Conservation (phyloP, 2,113 vertebrate genomes). For the Myrmophylax atrothorax region DNA sequence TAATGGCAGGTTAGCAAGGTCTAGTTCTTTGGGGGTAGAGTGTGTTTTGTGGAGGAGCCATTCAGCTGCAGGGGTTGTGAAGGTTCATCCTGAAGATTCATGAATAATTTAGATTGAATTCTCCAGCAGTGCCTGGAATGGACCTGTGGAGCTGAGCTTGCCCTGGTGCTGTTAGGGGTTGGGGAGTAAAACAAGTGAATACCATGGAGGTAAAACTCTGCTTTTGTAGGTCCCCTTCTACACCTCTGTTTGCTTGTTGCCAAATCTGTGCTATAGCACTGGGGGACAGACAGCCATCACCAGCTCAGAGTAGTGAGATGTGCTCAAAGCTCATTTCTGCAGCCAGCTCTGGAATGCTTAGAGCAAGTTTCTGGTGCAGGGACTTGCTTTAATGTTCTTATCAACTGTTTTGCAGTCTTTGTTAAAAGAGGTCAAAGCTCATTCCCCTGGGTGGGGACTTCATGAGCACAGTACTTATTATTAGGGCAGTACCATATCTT, state of each 20-base stretch:
- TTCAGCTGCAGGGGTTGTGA: background rate
- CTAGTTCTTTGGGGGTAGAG: background rate
- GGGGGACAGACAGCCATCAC: background rate
- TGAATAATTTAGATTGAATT: background rate
- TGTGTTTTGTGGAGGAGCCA: background rate
- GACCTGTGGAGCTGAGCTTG: background rate
- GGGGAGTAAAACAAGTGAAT: background rate
- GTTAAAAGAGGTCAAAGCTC: conserved; percentile 54
- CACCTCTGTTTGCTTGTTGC: background rate
- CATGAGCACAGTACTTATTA: conserved; percentile 35
- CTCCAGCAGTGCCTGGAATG: background rate
- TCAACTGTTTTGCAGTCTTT: conserved; percentile 46
- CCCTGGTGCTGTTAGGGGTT: background rate
- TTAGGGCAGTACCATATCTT: conserved; percentile 37
- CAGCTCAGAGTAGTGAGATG: background rate
- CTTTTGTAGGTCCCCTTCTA: background rate
- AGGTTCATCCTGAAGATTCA: background rate
- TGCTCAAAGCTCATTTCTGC: background rate
- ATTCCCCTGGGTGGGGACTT: conserved; percentile 28
- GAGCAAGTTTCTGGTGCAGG: conserved; percentile 20
- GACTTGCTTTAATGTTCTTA: conserved; percentile 47
- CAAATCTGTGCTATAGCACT: background rate
- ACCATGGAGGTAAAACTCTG: background rate
- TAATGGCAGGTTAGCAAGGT: background rate
- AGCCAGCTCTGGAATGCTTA: background rate